Base-by-base conservation (phyloP, 2,113 vertebrate genomes). In the Leucosticte australis region DNA sequence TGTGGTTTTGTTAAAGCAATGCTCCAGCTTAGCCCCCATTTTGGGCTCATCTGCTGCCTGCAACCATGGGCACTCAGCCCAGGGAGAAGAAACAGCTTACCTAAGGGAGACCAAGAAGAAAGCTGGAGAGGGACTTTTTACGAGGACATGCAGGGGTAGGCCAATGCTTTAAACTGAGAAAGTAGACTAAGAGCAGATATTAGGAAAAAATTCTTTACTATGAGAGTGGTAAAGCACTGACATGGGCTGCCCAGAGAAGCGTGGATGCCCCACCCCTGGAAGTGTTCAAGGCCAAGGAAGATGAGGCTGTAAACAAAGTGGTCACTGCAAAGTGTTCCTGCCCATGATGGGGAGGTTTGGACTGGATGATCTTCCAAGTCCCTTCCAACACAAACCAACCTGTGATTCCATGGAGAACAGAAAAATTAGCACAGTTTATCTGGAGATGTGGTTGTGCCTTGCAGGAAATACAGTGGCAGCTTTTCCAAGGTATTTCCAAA, bases 21-120 rank as follows among this genome's bases (percentile, higher is more conserved):
- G 13, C 10, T 62, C 14, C 28, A 64, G 17, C n/a, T 59, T 30
- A 22, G 16, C 20, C 41, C 23, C 9, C 7, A 4, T 39, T 30
- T 53, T 76, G 28, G 15, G 16, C 24, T 79, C 41, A 18, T 26
- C 12, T 0, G 0, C 35, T 57, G 11, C 49, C 68, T 64, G 9
- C 27, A 41, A 11, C 37, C 15, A 11, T 2, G 0, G 16, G 6
- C 2, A 0, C 22, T 30, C 33, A 24, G 35, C 20, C 22, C 17
- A 55, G 18, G 18, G 18, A 83, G 27, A 86, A 83, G 6, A 67
- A 26, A 6, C 7, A n/a, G 2, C 16, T 62, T 47, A n/a, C n/a
- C 47, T n/a, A n/a, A 63, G 28, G 41, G 19, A 52, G 28, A 39
- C 15, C 1, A 1, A 47, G 6, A 47, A 55, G n/a, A 63, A 47